Conservation (phyloP, 1,140 invertebrate genomes). For the Heliconius hewitsoni region DNA sequence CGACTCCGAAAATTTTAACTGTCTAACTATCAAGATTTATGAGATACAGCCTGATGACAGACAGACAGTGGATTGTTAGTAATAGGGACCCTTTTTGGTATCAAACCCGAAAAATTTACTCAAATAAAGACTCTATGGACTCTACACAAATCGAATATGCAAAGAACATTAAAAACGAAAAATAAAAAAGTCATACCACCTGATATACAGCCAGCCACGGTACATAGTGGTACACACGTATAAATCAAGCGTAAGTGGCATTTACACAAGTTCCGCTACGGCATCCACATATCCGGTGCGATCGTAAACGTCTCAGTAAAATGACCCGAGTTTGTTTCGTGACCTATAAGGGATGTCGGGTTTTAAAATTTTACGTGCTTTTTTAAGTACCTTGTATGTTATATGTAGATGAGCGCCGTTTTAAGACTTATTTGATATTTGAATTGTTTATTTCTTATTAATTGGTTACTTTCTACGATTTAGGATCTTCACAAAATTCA, state of each 20-base stretch:
- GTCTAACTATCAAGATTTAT: too few species aligned
- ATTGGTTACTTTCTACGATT: not conserved
- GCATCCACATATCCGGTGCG: slow-evolving; percentile 53
- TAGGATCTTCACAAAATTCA: too few species aligned
- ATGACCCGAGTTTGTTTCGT: slow-evolving; percentile 38
- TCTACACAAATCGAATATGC: slow-evolving; percentile 12
- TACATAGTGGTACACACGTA: slow-evolving; percentile 36
- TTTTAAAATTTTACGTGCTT: not conserved
- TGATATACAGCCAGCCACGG: slow-evolving; percentile 30
- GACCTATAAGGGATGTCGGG: slow-evolving; percentile 7
- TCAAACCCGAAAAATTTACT: too few species aligned
- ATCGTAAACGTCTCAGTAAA: slow-evolving; percentile 66
- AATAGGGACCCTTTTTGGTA: too few species aligned
- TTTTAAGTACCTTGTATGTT: not conserved
- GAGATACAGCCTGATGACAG: too few species aligned
- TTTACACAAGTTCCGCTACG: slow-evolving; percentile 54
- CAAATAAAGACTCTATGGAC: not conserved
- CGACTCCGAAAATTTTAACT: too few species aligned
- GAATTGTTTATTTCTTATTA: not conserved
- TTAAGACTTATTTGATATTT: not conserved
- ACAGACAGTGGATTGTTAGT: too few species aligned
- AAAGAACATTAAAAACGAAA: slow-evolving; percentile 16
- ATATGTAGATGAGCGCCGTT: not conserved
- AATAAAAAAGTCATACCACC: slow-evolving; percentile 38
- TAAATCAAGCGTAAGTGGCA: slow-evolving; percentile 72